Evolutionary conservation across 2,113 vertebrate species (phyloP), one percentile per base, ranked within the genome.

Genomic region (Neotoma lepida): DNA sequence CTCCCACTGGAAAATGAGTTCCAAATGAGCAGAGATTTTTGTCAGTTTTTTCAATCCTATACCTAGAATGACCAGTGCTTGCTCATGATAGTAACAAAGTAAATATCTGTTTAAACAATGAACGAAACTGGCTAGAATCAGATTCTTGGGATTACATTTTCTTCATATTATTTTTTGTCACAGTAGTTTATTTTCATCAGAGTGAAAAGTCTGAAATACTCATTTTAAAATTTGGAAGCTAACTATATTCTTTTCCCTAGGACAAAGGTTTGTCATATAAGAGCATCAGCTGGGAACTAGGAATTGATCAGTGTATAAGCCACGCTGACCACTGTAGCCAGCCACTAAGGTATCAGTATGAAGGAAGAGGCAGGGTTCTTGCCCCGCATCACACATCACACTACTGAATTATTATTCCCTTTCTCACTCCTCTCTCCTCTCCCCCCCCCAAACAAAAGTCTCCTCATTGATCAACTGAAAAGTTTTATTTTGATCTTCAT

Each of bases 161-260:
- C 35, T 88, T 70, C 84, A 46, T 68, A n/a, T n/a, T 71, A 33
- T 58, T 63, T 63, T 17, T 56, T 39, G 71, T 28, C 66, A 28
- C 64, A 33, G 51, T 6, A 74, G 46, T 46, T 85, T 80, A 64
- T 82, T 89, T 70, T 39, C 84, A 64, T 76, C 9, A 1, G 56
- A 44, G 68, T 86, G 87, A 87, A 73, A 89, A 74, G 22, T 66
- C 61, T 90, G 35, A 88, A 85, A 94, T 35, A 68, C 9, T 56
- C n/a, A 56, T 86, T 81, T 66, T 12, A 90, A 80, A 94, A 76
- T 26, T 3, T 70, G 18, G 63, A 88, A 81, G 78, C 30, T 85
- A 94, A 91, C 88, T 66, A 68, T 30, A 76, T 35, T 78, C n/a
- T 86, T 35, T 76, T 56, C 39, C 58, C 81, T 41, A 63, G 14